Evolutionary conservation across 2,888 invertebrate species (phyloP), one percentile per base, ranked within the genome.

Genomic region (Clostera curtula): DNA sequence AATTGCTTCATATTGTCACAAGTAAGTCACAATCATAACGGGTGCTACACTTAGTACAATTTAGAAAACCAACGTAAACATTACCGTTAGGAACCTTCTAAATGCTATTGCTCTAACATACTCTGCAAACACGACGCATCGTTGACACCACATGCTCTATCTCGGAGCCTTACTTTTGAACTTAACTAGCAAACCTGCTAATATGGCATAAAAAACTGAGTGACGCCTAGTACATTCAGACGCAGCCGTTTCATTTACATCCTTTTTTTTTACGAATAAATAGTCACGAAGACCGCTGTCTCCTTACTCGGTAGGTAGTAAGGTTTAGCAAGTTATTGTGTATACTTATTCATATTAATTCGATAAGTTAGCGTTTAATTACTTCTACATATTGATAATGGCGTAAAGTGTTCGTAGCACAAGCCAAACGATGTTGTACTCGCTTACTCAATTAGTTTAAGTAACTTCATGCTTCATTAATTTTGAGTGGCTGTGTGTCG

Each of bases 331-430:
- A 33, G 27, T 26, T 24, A 24, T 25, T 18, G 25, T 48, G 40
- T 47, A 40, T 44, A 45, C 44, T 41, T 32, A 40, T 40, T 36
- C 31, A 37, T 42, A n/a, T 49, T 40, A 45, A 49, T 55, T 56
- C 45, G 57, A 60, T 59, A 56, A 46, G 39, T 36, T 38, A 49
- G 29, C 42, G 52, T 53, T 57, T 60, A 54, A 56, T 56, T 59
- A 46, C 43, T 38, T 43, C 32, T 36, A 42, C 39, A 38, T 36
- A 45, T 49, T 58, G 59, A 62, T 62, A 64, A 56, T 41, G 27
- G 18, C 13, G 24, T 24, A 19, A 29, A 31, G 27, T 24, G 19
- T 23, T 27, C 17, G 14, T 19, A 26, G 25, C 22, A 41, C 23
- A n/a, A n/a, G n/a, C n/a, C n/a, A n/a, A n/a, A n/a, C n/a, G n/a